Conservation (phyloP, 1,140 invertebrate genomes). For the Phymastichus coffea region DNA sequence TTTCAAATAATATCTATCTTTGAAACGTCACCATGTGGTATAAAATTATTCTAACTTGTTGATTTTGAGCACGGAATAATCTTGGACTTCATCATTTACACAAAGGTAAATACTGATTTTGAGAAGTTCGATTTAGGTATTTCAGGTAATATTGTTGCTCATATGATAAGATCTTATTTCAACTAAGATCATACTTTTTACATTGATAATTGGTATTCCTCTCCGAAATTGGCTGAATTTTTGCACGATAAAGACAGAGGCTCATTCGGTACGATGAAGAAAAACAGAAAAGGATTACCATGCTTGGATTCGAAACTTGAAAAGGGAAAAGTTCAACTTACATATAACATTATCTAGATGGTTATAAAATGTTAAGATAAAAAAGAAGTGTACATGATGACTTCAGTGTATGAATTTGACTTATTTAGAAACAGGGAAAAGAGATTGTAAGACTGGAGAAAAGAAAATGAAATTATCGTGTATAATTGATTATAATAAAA, state of each 20-base stretch:
- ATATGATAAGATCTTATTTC: too few relatives aligned
- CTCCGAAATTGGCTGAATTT: too few relatives aligned
- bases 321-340: slow-evolving; percentile 27
- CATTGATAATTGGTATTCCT: too few relatives aligned
- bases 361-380: slow-evolving; percentile 28
- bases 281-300: slow-evolving; percentile 32
- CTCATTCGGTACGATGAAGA: slow-evolving; percentile 32
- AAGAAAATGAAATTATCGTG: slow-evolving; percentile 5
- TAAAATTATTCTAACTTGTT: slow-evolving; percentile 36
- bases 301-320: slow-evolving; percentile 31
- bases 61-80: slow-evolving; percentile 41
- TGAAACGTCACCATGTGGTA: slow-evolving; percentile 35
- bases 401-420: slow-evolving; percentile 13
- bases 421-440: slow-evolving; percentile 8
- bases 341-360: slow-evolving; percentile 29
- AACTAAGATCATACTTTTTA: too few relatives aligned
- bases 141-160: too few relatives aligned
- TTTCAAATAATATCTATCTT: too few relatives aligned
- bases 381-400: too few relatives aligned
- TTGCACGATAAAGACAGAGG: slow-evolving; percentile 27
- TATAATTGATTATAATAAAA: too few relatives aligned
- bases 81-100: too few relatives aligned
- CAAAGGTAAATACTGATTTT: slow-evolving; percentile 24
- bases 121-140: too few relatives aligned
- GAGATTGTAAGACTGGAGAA: not conserved